phyloP scores from a whole-genome alignment of 2,797 vertebrate genomes.

The Acomys russatus region DNA sequence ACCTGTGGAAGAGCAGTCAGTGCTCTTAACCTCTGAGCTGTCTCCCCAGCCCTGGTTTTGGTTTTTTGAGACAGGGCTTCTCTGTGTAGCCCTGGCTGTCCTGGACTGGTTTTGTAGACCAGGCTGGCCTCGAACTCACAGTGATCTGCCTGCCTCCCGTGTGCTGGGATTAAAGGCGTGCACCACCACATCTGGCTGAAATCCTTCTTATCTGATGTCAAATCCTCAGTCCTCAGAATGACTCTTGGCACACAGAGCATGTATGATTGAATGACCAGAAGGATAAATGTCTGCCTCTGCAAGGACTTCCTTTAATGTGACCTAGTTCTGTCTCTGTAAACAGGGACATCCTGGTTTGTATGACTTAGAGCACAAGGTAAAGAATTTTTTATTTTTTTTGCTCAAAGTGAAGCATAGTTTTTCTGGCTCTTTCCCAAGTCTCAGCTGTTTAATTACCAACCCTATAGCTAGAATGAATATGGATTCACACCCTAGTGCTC shows the following conservation, averaged over 20 bases:
- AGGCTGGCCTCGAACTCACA: too few species aligned
- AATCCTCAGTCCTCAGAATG: not conserved
- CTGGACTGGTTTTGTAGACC: too few species aligned
- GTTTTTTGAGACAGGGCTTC: too few species aligned
- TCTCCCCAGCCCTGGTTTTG: too few species aligned
- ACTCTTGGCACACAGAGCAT: not conserved
- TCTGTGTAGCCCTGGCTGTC: too few species aligned
- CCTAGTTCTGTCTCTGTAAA: not conserved
- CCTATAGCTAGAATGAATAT: not conserved
- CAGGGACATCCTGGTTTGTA: not conserved
- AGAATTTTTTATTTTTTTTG: not conserved
- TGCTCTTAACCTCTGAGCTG: too few species aligned
- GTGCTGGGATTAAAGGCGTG: too few species aligned
- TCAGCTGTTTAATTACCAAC: slow-evolving; percentile 12
- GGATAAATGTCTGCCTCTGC: slow-evolving; percentile 1
- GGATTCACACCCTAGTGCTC: not conserved
- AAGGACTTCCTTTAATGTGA: slow-evolving; percentile 48
- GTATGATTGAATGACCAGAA: not conserved
- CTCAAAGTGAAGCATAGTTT: slow-evolving; percentile 55
- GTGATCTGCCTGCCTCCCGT: too few species aligned
- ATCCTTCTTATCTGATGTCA: not conserved
- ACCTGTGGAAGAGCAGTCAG: too few species aligned
- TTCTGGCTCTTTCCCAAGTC: slow-evolving; percentile 42
- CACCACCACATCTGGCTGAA: too few species aligned
- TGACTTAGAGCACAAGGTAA: slow-evolving; percentile 21